phyloP scores from a whole-genome alignment of 2,888 invertebrate species.

The Anthophora plumipes region DNA sequence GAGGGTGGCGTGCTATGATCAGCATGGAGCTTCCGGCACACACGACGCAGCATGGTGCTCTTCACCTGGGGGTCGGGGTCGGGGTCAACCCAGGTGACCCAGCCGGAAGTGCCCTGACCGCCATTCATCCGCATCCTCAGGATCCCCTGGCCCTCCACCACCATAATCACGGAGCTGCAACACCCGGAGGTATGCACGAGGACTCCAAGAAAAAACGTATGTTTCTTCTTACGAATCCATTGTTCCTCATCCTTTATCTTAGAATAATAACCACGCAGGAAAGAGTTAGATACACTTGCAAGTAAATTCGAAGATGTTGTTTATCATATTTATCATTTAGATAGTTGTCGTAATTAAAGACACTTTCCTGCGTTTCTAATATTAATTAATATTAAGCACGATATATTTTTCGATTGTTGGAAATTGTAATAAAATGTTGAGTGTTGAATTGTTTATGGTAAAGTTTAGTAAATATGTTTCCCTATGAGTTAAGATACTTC shows the following conservation, averaged over 20 bases:
- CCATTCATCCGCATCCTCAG: constrained; percentile 82
- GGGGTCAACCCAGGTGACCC: constrained; percentile 81
- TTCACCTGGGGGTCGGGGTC: constrained; percentile 80
- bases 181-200: constrained; percentile 83
- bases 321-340: neutral
- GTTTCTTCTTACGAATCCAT: constrained; percentile 82
- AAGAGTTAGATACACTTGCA: constrained; percentile 9
- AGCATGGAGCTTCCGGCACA: constrained; percentile 83
- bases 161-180: constrained; percentile 79
- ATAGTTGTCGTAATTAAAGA: neutral
- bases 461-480: no score
- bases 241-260: neutral
- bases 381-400: neutral
- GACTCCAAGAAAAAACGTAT: constrained; percentile 83
- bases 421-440: neutral
- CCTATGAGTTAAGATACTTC: no score
- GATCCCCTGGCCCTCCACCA: constrained; percentile 81
- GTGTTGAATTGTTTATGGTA: no score
- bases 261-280: constrained; percentile 36
- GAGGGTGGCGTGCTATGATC: constrained; percentile 83
- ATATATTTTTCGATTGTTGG: neutral
- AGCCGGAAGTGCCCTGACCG: constrained; percentile 79
- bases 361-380: constrained; percentile 41
- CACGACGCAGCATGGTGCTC: constrained; percentile 81
- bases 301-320: neutral